Evolutionary conservation across 2,113 vertebrate genomes (phyloP), one percentile per base, ranked within the genome.

Genomic region (Marmota flaviventris): DNA sequence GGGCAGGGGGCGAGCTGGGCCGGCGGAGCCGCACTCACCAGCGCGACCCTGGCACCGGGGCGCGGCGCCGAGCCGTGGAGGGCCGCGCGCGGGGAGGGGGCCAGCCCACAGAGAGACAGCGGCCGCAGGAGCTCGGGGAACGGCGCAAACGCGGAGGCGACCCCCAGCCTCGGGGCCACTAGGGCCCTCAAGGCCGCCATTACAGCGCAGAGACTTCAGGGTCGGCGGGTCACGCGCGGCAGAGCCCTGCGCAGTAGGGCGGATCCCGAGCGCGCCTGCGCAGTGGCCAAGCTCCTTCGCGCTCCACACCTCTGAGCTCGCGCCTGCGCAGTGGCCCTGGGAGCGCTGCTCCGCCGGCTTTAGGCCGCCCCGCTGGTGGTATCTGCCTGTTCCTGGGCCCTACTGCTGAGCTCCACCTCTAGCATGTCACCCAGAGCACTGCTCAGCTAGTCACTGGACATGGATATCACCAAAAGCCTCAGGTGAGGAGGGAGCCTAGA

Each of bases 31-130:
- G 4, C 85, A 96, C 99, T 98, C 97, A 99, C 98, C 98, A 99
- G 96, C 1, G 99, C 99, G 9, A 99, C 99, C 29, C 86, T 98
- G 70, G 99, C 85, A 13, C 63, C 53, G 3, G 45, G 91, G 9
- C 94, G 93, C 56, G 32, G 83, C 27, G 96, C 95, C 5, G 98
- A 98, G 86, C 56, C 14, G 72, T 98, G 98, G 2, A 99, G 69
- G n/a, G 97, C 34, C 16, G 97, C 96, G 6, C 85, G 27, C 72
- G 63, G 83, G 16, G 24, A n/a, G 20, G 76, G 69, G 27, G 24
- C 56, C 0, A 51, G 29, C 3, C 67, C 25, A 32, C 4, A 2
- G n/a, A 24, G 0, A 7, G 34, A 79, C 67, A 85, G 69, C 32
- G n/a, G 45, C 93, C 90, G 67, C 8, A 87, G 87, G 8, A 39